Conservation (phyloP, 1,140 invertebrate species). For the Philopotamus ludificatus region DNA sequence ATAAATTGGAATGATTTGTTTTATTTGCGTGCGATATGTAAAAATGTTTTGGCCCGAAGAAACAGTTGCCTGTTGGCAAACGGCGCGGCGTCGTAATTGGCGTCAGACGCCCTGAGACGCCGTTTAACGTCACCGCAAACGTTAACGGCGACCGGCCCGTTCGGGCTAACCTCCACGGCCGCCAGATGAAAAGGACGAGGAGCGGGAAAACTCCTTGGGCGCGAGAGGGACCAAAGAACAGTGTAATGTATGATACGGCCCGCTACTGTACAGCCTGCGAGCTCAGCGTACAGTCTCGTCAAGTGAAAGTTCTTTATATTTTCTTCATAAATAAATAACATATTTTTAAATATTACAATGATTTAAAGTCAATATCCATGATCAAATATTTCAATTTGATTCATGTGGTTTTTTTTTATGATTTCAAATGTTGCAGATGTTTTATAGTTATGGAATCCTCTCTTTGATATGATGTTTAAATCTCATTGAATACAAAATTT, state of each 20-base stretch:
- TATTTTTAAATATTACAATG: no score
- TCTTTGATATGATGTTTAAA: constrained; percentile 4
- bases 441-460: no score
- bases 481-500: constrained; percentile 24
- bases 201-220: no score
- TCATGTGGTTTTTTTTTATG: no score
- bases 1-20: no score
- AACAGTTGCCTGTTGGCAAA: constrained; percentile 3
- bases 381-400: neutral
- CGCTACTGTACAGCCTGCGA: constrained; percentile 37
- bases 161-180: constrained; percentile 34
- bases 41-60: no score
- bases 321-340: no score
- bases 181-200: no score
- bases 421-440: no score
- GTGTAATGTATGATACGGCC: constrained; percentile 32
- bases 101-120: constrained; percentile 36
- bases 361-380: neutral
- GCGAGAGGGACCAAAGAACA: constrained; percentile 20
- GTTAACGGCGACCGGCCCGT: constrained; percentile 36
- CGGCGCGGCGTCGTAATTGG: constrained; percentile 28
- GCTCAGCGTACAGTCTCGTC: no score
- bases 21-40: no score
- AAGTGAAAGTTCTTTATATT: no score
- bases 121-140: constrained; percentile 40